Percentiles rank a stretch among this genome's conserved stretches.
Conservation (phyloP, 1,140 invertebrate species). For the Bombus waltoni region DNA sequence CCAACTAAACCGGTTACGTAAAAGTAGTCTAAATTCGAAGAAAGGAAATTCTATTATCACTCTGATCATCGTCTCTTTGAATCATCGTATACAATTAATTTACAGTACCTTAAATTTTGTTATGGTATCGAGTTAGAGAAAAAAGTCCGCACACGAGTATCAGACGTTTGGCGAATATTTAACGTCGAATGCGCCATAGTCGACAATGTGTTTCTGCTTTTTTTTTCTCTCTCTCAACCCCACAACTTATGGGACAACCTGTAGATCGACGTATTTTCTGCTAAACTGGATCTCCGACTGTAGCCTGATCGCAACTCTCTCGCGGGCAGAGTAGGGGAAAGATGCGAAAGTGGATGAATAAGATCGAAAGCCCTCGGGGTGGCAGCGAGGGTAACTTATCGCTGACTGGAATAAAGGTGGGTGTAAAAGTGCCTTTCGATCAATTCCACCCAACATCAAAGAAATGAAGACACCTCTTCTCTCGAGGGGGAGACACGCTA, state of each 20-base stretch:
- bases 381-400: slow-evolving; percentile 47
- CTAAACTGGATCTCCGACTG: slow-evolving; percentile 31
- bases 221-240: no score
- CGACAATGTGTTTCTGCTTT: neutral
- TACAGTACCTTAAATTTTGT: neutral
- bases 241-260: slow-evolving; percentile 23
- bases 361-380: slow-evolving; percentile 50
- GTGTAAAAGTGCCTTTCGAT: slow-evolving; percentile 53
- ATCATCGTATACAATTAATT: neutral
- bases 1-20: neutral
- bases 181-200: no score
- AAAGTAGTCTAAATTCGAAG: neutral
- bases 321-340: slow-evolving; percentile 17
- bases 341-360: slow-evolving; percentile 47
- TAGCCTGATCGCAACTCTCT: slow-evolving; percentile 52
- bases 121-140: no score
- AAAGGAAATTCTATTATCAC: neutral
- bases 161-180: neutral
- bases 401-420: slow-evolving; percentile 59
- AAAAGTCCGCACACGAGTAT: neutral
- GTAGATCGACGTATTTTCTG: slow-evolving; percentile 23
- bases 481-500: slow-evolving; percentile 4
- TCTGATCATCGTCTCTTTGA: neutral
- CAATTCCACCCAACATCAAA: slow-evolving; percentile 56
- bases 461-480: slow-evolving; percentile 16